These are phyloP conservation scores for Thecophora atra DNA, from an alignment of 2,888 invertebrate genomes.

Conservation along the genomic window DNA sequence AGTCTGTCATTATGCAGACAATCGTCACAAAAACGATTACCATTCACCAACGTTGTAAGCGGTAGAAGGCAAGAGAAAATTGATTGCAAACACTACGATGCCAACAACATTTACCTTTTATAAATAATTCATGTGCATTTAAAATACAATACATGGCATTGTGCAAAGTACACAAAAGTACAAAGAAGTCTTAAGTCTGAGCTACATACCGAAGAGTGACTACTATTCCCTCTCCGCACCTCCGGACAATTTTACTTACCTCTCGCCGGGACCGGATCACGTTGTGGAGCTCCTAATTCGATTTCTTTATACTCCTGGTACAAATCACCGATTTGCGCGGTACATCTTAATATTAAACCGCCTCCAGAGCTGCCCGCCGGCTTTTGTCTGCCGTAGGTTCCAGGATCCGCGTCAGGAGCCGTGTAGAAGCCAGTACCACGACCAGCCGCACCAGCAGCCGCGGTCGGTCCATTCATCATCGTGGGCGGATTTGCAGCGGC, in stretches of 20 bases:
- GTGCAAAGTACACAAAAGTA: no score
- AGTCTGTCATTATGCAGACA: no score
- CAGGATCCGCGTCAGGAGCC: conserved; percentile 43
- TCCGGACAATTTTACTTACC: conserved; percentile 67
- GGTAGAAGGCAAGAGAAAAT: no score
- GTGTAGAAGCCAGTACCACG: conserved; percentile 40
- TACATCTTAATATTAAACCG: conserved; percentile 76
- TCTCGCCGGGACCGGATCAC: conserved; percentile 82
- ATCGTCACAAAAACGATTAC: neutral
- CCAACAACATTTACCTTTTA: no score
- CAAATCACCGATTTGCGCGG: conserved; percentile 75
- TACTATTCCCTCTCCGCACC: neutral
- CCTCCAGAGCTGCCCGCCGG: conserved; percentile 45
- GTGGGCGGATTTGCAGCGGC: conserved; percentile 47
- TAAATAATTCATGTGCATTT: no score
- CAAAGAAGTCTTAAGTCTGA: no score
- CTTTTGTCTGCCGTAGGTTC: conserved; percentile 42
- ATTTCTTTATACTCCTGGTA: conserved; percentile 76
- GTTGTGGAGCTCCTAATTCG: conserved; percentile 75
- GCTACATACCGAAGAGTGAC: neutral
- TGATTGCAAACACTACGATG: no score
- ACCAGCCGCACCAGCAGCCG: conserved; percentile 42
- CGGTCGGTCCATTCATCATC: conserved; percentile 49
- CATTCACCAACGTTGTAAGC: neutral
- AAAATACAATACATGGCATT: no score